phyloP scores from a whole-genome alignment of 2,888 invertebrate species.

The Cephus runcator region DNA sequence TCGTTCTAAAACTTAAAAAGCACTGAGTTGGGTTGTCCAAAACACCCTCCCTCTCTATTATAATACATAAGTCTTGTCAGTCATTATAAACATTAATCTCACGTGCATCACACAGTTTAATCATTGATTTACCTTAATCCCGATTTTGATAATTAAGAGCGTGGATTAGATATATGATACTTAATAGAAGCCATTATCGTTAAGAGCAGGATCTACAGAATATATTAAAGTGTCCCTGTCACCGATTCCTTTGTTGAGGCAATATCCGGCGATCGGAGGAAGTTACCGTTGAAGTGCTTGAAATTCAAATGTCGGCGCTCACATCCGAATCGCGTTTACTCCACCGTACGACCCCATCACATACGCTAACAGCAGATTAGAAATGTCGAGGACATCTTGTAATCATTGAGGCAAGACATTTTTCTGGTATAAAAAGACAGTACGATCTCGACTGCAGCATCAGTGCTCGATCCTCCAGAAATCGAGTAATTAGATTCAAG shows the following conservation, averaged over 20 bases:
- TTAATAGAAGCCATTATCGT: neutral
- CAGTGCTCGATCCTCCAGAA: neutral
- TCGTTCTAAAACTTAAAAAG: too few relatives aligned
- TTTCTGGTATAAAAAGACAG: neutral
- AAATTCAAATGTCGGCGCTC: neutral
- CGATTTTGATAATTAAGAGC: neutral
- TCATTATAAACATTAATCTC: neutral
- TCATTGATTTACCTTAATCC: neutral
- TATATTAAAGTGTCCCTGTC: conserved; percentile 15
- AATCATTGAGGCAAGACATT: neutral
- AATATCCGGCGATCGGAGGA: conserved; percentile 11
- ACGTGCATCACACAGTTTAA: neutral
- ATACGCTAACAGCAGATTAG: neutral
- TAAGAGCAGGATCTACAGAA: conserved; percentile 13
- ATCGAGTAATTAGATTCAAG: neutral
- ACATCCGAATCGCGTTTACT: neutral
- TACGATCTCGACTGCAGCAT: neutral
- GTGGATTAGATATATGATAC: neutral
- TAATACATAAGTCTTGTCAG: neutral
- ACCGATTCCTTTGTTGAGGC: conserved; percentile 16
- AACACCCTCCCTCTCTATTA: too few relatives aligned
- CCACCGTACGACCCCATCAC: neutral
- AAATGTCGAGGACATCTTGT: neutral
- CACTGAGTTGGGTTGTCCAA: too few relatives aligned
- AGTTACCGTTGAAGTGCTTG: neutral